phyloP scores from a whole-genome alignment of 2,113 vertebrate species.

The Prochilodus magdalenae region DNA sequence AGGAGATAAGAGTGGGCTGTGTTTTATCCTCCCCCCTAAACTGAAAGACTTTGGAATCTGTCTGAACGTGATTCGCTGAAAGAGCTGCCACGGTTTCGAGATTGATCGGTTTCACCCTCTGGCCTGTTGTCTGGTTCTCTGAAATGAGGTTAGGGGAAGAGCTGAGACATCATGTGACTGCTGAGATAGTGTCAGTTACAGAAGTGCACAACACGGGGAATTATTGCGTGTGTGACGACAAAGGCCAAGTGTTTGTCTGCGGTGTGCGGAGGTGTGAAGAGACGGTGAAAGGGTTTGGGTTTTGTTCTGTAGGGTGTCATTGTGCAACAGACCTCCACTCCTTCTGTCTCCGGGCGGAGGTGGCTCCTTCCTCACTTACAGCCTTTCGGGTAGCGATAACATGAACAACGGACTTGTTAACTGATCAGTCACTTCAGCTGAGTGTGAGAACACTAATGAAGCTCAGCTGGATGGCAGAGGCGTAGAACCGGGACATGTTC shows the following conservation, averaged over 20 bases:
- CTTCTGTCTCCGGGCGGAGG: conserved; percentile 46
- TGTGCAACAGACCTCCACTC: conserved; percentile 28
- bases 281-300: not conserved
- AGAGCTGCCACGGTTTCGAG: not conserved
- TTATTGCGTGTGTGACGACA: not conserved
- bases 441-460: not conserved
- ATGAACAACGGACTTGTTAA: not conserved
- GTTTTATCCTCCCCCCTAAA: conserved; percentile 1
- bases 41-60: conserved; percentile 6
- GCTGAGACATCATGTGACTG: not conserved
- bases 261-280: not conserved
- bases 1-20: not conserved
- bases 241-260: not conserved
- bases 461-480: not conserved
- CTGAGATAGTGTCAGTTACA: too few relatives aligned
- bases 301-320: conserved; percentile 19
- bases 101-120: not conserved
- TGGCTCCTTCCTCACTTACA: not conserved
- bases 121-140: conserved; percentile 2
- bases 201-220: not conserved
- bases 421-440: too few relatives aligned
- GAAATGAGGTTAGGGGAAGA: not conserved
- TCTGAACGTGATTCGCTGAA: conserved; percentile 4
- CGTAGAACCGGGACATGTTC: not conserved
- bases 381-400: not conserved